Base-by-base conservation (phyloP, 2,113 vertebrate genomes). In the Albula goreensis region DNA sequence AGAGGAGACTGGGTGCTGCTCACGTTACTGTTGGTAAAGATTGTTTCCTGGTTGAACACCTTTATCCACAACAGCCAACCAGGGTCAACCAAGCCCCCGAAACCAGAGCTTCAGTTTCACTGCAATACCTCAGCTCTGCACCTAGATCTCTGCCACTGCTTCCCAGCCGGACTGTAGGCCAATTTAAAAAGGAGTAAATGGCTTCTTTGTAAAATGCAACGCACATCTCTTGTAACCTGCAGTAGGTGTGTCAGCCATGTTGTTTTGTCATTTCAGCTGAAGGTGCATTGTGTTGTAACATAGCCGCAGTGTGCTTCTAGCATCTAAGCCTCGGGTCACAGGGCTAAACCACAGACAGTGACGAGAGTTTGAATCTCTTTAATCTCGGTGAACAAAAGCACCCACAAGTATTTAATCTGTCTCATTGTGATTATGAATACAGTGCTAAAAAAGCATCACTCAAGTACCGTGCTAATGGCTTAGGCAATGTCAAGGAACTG, bases 1-100 rank as follows among this genome's bases (percentile, higher is more conserved):
- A 82, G 63, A 90, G 77, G 79, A 85, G 51, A 80, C 83, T 82
- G 87, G 56, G 85, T 85, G 89, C 88, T 83, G 80, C 80, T 22
- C 19, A 78, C 57, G 50, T 74, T 52, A 52, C 17, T 79, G 50
- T 31, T 57, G 25, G 41, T 50, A 15, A 84, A 66, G 19, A 50
- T 50, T 7, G 19, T 19, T 31, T 3, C n/a, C 12, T 84, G 50
- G 83, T 78, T 57, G 51, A 9, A 53, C 78, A 50, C 56, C 77
- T 50, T 12, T 50, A 5, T 70, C 57, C 82, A 25, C 19, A 50
- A 63, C 7, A 9, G 31, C 31, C 31, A 41, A 41, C 50, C 60
- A 13, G n/a, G 31, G 22, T 74, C 70, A 25, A 31, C n/a, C 22
- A 74, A 74, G 70, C n/a, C 2, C 70, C 70, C 10, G 31, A n/a